phyloP scores from a whole-genome alignment of 2,888 invertebrate species.

The Cetonia aurata region DNA sequence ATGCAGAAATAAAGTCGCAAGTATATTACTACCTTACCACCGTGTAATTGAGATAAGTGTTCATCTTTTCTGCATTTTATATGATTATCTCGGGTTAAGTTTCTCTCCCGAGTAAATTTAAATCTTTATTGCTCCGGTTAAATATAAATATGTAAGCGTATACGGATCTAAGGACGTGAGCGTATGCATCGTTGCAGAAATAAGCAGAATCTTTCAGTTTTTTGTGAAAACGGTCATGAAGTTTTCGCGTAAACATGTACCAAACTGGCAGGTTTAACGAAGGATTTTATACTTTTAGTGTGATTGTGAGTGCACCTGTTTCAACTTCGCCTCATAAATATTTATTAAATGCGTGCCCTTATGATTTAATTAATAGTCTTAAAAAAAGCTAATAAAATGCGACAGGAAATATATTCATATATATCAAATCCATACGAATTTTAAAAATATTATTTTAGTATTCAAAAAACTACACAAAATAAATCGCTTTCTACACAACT shows the following conservation, averaged over 20 bases:
- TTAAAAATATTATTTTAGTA: too few relatives aligned
- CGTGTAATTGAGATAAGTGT: constrained; percentile 49
- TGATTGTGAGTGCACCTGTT: background rate
- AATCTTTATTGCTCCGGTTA: constrained; percentile 45
- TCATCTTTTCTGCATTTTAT: constrained; percentile 50
- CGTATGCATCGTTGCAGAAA: constrained; percentile 9
- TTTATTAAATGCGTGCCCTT: too few relatives aligned
- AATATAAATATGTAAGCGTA: constrained; percentile 36
- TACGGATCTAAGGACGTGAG: background rate
- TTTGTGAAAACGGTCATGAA: constrained; percentile 16
- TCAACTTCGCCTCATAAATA: too few relatives aligned
- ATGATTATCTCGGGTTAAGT: constrained; percentile 44
- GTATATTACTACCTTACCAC: constrained; percentile 46
- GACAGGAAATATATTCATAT: too few relatives aligned
- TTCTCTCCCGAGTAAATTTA: constrained; percentile 43
- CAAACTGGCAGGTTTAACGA: constrained; percentile 3
- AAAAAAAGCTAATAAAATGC: too few relatives aligned
- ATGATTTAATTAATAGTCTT: too few relatives aligned
- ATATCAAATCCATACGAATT: too few relatives aligned
- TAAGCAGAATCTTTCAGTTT: constrained; percentile 30
- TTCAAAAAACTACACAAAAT: too few relatives aligned
- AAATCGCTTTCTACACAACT: too few relatives aligned
- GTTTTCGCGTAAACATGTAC: constrained; percentile 2
- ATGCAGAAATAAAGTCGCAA: constrained; percentile 46
- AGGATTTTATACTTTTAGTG: background rate